These are phyloP conservation scores for Lacanobia wlatinum DNA, from an alignment of 2,888 invertebrate species.

Conservation along the genomic window DNA sequence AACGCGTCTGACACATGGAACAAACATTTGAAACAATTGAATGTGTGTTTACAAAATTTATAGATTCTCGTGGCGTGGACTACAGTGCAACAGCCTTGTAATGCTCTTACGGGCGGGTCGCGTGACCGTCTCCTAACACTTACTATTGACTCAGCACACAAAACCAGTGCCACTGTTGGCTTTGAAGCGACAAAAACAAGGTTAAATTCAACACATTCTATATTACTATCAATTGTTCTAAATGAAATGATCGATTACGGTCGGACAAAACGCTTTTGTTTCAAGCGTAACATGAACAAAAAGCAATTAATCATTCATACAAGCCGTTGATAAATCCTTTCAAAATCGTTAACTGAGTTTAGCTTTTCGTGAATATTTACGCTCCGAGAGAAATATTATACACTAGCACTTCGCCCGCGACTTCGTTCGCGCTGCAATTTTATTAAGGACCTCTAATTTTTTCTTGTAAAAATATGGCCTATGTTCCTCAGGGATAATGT, in stretches of 20 bases:
- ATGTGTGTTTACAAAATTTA: too few relatives aligned
- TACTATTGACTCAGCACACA: conserved; percentile 60
- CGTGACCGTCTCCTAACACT: conserved; percentile 53
- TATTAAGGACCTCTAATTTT: too few relatives aligned
- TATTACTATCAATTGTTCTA: conserved; percentile 75
- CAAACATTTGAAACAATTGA: too few relatives aligned
- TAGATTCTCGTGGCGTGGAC: too few relatives aligned
- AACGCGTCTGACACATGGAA: too few relatives aligned
- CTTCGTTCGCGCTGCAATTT: too few relatives aligned
- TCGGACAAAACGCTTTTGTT: conserved; percentile 51
- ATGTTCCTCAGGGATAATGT: too few relatives aligned
- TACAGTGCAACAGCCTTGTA: conserved; percentile 20
- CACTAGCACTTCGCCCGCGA: neutral
- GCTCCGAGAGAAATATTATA: conserved; percentile 46
- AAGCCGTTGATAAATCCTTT: conserved; percentile 53
- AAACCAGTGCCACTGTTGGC: conserved; percentile 62
- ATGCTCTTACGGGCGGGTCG: conserved; percentile 29
- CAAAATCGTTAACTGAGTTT: conserved; percentile 46
- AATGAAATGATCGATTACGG: conserved; percentile 64
- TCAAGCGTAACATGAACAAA: conserved; percentile 49
- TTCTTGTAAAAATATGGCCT: too few relatives aligned
- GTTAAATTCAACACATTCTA: conserved; percentile 79
- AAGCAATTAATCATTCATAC: conserved; percentile 54
- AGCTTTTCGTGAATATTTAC: conserved; percentile 48
- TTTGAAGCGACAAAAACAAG: conserved; percentile 74